Base-by-base conservation (phyloP, 2,113 vertebrate species). In the Sula dactylatra region DNA sequence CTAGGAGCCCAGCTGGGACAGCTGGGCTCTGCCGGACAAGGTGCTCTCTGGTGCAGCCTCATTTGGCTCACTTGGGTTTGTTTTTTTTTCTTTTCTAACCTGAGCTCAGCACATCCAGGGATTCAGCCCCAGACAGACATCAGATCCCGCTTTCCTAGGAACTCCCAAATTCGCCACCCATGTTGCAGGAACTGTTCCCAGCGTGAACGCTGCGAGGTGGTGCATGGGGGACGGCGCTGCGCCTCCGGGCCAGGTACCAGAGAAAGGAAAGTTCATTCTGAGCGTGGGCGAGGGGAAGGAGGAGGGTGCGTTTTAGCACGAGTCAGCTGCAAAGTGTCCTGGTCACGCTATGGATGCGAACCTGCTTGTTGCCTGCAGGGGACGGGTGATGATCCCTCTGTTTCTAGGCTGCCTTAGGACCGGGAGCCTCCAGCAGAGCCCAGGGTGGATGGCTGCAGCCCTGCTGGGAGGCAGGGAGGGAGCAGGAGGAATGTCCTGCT, bases 261-360 rank as follows among this genome's bases (percentile, higher is more conserved):
- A 13, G 67, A 13, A 25, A 5, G 12, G 49, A 8, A 21, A 16
- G 55, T 45, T 88, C 31, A 3, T 66, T 36, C 38, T 29, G 56
- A 34, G 31, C 18, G 29, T 15, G 32, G 70, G 45, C 3, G 12
- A 38, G 42, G 61, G 44, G 15, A 64, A 77, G 55, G 50, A 93
- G 40, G 20, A 90, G 19, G 18, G 45, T 22, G 50, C 4, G 13
- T 83, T 88, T 77, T 54, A 71, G 77, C 38, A 54, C 3, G 4
- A 66, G 56, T 10, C 40, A 16, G n/a, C 27, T 67, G 45, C 38
- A 25, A 11, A 52, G 8, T 4, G 62, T 77, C 70, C 59, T 8
- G 58, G 17, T 70, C 3, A 2, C 0, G 0, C 4, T 6, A 1
- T 1, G 32, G 74, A 14, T 40, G 22, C n/a, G 59, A 59, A 31